These are phyloP conservation scores for Tenualosa thibaudeaui DNA, from an alignment of 2,797 vertebrate species.

Conservation along the genomic window DNA sequence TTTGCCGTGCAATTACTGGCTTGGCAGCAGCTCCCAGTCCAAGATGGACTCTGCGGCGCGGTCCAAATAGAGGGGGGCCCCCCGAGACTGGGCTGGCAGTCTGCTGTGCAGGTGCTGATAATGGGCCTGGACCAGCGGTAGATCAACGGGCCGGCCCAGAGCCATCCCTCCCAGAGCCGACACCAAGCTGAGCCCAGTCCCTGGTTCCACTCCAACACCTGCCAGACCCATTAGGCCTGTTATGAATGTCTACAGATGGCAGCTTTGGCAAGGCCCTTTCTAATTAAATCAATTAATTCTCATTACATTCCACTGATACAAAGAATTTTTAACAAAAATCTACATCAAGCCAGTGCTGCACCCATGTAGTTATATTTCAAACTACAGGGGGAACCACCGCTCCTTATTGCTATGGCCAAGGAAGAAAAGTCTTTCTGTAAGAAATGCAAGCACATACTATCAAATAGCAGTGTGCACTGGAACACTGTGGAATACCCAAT, in stretches of 20 bases:
- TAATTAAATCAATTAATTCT: slow-evolving; percentile 12
- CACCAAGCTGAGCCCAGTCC: neutral
- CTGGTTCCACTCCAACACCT: slow-evolving; percentile 49
- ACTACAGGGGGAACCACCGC: neutral
- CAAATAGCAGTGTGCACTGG: neutral
- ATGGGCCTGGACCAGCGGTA: slow-evolving; percentile 52
- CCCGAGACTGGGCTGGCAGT: slow-evolving; percentile 40
- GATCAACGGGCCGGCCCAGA: slow-evolving; percentile 36
- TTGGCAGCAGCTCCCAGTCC: slow-evolving; percentile 40
- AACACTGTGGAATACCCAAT: no score
- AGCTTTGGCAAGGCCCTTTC: neutral
- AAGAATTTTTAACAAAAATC: neutral
- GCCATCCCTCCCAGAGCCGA: neutral
- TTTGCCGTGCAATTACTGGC: slow-evolving; percentile 38
- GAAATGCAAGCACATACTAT: neutral
- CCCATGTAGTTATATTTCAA: neutral
- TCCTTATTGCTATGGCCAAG: neutral
- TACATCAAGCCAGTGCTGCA: neutral
- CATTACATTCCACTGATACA: slow-evolving; percentile 20
- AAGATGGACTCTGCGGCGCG: neutral
- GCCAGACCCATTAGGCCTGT: slow-evolving; percentile 47
- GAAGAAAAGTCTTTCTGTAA: neutral
- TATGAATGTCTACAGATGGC: slow-evolving; percentile 25
- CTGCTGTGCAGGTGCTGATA: slow-evolving; percentile 51
- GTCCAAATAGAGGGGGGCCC: neutral